Base-by-base conservation (phyloP, 2,888 invertebrate genomes). In the Romanomermis culicivorax region DNA sequence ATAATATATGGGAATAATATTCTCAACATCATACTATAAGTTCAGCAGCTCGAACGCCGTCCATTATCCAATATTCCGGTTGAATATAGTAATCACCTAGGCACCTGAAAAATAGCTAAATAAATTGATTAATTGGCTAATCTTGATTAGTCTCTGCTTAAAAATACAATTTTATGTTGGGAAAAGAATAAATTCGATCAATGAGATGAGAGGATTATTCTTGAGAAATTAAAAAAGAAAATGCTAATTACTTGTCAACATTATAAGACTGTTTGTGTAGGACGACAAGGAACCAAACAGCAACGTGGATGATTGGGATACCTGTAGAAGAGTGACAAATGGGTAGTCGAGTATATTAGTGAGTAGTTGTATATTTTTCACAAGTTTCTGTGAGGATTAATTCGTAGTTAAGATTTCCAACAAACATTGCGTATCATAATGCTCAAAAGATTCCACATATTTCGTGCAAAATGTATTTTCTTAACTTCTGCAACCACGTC, bases 11-110 rank as follows among this genome's bases (percentile, higher is more conserved):
- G n/a, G n/a, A n/a, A n/a, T n/a, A n/a, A n/a, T n/a, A n/a, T n/a
- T n/a, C n/a, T n/a, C n/a, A n/a, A n/a, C n/a, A n/a, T n/a, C 78
- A 77, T 72, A 88, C 86, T 73, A 81, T 66, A 61, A 89, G 80
- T 25, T 87, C 79, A 1, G 77, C 77, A 56, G 83, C 75, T 53
- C 89, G 74, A 0, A 88, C 88, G 25, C 82, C 87, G 70, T 91
- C 88, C 27, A 88, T 72, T 60, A 89, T 83, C 87, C 88, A 89
- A 55, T 65, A 68, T 29, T 65, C 65, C 20, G 62, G 60, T 45
- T 66, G 64, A 55, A 68, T 55, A 60, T 68, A 68, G 55, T 68
- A 68, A 11, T 61, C 60, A 23, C 68, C 68, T 1, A 68, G 59
- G 58, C 68, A 68, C 26, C 63, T 55, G 24, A 30, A 55, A 53